phyloP scores from a whole-genome alignment of 2,113 vertebrate species.

The Cathartes aura region DNA sequence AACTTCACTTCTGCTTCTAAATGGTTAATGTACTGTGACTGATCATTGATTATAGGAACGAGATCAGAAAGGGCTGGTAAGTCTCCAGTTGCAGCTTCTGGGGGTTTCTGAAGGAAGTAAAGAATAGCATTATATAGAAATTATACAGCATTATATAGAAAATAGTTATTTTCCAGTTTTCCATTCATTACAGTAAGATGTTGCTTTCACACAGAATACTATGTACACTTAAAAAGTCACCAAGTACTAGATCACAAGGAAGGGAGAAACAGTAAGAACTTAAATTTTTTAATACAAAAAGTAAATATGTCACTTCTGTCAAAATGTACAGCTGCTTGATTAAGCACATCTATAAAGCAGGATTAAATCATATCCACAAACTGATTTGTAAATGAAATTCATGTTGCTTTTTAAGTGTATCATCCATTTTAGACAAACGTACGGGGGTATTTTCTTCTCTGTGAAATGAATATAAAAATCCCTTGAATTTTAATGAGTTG shows the following conservation, averaged over 20 bases:
- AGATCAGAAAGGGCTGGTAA: slow-evolving; percentile 80
- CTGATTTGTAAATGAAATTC: background rate
- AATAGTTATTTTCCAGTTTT: background rate
- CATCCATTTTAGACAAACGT: background rate
- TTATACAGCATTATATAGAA: too few relatives aligned
- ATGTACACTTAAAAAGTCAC: background rate
- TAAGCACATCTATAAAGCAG: background rate
- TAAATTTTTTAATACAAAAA: background rate
- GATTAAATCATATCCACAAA: background rate
- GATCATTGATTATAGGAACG: slow-evolving; percentile 86
- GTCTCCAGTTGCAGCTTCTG: slow-evolving; percentile 58
- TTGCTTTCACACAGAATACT: background rate
- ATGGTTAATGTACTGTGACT: slow-evolving; percentile 92
- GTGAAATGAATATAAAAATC: background rate
- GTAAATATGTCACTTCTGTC: background rate
- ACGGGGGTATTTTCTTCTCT: background rate
- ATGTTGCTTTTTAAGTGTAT: background rate
- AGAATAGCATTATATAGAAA: background rate
- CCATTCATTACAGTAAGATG: background rate
- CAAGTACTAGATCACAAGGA: background rate
- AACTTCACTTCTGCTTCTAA: slow-evolving; percentile 95
- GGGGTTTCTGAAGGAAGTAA: slow-evolving; percentile 59
- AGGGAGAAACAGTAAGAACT: background rate
- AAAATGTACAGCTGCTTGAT: background rate
- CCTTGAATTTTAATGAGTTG: background rate